Evolutionary conservation across 2,797 vertebrate species (phyloP), one percentile per base, ranked within the genome.

Genomic region (Sus cebifrons): DNA sequence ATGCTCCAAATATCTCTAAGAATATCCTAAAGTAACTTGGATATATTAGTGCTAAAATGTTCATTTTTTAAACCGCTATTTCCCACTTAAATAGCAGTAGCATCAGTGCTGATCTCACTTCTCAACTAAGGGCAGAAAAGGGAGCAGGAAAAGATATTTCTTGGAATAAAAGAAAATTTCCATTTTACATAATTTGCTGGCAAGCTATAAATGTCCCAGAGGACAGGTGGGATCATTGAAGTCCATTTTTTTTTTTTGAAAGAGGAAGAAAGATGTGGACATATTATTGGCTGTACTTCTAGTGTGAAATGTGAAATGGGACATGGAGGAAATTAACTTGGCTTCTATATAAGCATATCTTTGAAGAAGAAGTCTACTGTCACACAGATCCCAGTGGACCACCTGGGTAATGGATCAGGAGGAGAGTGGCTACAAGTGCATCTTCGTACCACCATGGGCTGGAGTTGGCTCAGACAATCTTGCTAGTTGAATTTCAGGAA

Each of bases 141-240:
- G 8, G 64, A 78, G n/a, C 23, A 60, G 20, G 68, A 83, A 79
- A 40, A 79, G 2, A 49, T 85, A 65, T 62, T 86, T 70, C 44
- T 64, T 49, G 52, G 60, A 74, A 36, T 74, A 40, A 94, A 89
- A 73, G 64, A 54, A 65, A 92, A 68, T 62, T 23, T 92, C 17
- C 44, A 78, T 36, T 85, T 89, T 54, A 78, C 6, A 13, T 73
- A 81, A 83, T 78, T 88, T 91, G 7, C 6, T 74, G 23, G 16
- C 44, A 96, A 95, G 65, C 29, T 52, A 70, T 44, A 87, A 64
- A 86, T 16, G 16, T 32, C 70, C 70, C 49, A 60, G 20, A 23
- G 20, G 27, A 56, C 16, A 54, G 12, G 40, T 70, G 10, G 64
- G 25, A 54, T 67, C 16, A 21, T 2, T 74, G n/a, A 89, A 79